Evolutionary conservation across 2,113 vertebrate genomes (phyloP).

Genomic region (Chaenocephalus aceratus): DNA sequence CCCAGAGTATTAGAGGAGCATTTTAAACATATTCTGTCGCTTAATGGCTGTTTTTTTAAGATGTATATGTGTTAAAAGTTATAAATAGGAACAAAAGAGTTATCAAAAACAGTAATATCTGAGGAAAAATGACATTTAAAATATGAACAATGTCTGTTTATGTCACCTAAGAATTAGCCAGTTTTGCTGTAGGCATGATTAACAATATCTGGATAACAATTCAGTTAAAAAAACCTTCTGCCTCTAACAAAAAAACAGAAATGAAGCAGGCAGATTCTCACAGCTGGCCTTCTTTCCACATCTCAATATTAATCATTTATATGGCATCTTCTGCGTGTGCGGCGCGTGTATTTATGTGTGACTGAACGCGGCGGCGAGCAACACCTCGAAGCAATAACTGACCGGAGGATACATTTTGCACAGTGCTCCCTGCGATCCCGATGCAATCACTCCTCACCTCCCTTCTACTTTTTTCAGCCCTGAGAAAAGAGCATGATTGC

Average conservation of each 20-base stretch:
- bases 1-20: neutral
- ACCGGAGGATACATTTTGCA: conserved; percentile 71
- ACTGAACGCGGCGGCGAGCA: conserved; percentile 42
- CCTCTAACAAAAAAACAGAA: neutral
- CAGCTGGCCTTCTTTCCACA: conserved; percentile 23
- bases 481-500: conserved; percentile 25
- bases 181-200: conserved; percentile 8
- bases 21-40: neutral
- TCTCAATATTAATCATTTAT: conserved; percentile 65
- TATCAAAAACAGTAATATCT: neutral
- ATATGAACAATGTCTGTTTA: neutral
- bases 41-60: neutral
- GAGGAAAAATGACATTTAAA: neutral
- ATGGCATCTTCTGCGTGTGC: conserved; percentile 32
- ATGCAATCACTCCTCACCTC: conserved; percentile 66
- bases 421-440: conserved; percentile 53
- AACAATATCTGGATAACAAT: neutral
- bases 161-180: neutral
- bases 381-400: conserved; percentile 70
- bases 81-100: neutral
- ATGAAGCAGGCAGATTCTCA: conserved; percentile 28
- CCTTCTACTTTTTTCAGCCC: conserved; percentile 36
- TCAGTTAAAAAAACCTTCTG: neutral
- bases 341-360: conserved; percentile 52
- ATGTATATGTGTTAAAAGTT: too few species aligned